Evolutionary conservation across 1,140 invertebrate genomes (phyloP), one percentile per base, ranked within the genome.

Genomic region (Bombus superbus): DNA sequence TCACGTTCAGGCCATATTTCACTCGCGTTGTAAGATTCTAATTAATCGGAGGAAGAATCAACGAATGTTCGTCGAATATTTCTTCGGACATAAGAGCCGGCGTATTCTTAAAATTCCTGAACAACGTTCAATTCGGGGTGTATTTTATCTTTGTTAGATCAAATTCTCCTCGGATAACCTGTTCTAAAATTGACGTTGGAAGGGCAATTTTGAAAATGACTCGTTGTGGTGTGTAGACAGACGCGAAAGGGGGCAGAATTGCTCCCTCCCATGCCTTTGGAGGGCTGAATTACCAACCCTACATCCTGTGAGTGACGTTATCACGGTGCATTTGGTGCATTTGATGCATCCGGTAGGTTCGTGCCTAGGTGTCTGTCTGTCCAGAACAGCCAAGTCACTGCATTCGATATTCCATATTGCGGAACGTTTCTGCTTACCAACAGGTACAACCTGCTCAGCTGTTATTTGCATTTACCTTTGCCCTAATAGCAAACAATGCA

Each of bases 231-330:
- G 62, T 9, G 57, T 22, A 44, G 42, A 6, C 74, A 72, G 64
- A 66, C 76, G 59, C 57, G 83, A 72, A 44, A 53, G 71, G 35
- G 72, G n/a, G 66, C 71, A 40, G 75, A 73, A 57, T 84, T 71
- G 22, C 71, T 18, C 87, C 83, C 87, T 83, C 81, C 80, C 88
- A 83, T 72, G 78, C 83, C 81, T 80, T 81, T 79, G 78, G 38
- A 74, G 68, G 38, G 73, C 75, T 80, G 89, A 90, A 90, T 91
- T 88, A 90, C 89, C 89, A 86, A 90, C 83, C 89, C 89, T 86
- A 69, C 90, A 80, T 89, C 85, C 91, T 92, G 91, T 92, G 91
- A 93, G 89, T 93, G 92, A 93, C 92, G 91, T 93, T 93, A 93
- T 92, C 91, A 92, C 91, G 88, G 85, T 89, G 91, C 88, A 92